phyloP scores from a whole-genome alignment of 1,140 invertebrate species.

The Leptinotarsa lineolata region DNA sequence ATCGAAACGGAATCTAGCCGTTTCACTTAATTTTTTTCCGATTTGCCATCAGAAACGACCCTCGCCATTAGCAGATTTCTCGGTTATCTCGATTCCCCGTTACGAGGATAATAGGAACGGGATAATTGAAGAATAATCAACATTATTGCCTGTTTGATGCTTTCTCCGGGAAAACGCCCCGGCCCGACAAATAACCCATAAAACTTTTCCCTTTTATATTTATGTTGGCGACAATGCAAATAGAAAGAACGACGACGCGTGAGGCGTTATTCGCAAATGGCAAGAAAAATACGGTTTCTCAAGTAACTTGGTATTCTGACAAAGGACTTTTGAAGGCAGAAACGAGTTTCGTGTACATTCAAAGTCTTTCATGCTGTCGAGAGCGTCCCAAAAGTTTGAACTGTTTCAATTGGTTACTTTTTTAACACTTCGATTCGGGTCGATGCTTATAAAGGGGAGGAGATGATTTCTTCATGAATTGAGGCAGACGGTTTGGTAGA shows the following conservation, averaged over 20 bases:
- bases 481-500: no score
- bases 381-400: no score
- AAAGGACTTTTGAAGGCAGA: neutral
- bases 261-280: neutral
- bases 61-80: slow-evolving; percentile 1
- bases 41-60: slow-evolving; percentile 2
- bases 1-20: neutral
- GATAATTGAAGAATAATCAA: slow-evolving; percentile 3
- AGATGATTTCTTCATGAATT: no score
- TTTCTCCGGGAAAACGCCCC: neutral
- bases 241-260: neutral
- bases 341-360: no score
- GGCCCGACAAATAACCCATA: neutral
- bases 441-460: no score
- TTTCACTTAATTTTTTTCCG: neutral
- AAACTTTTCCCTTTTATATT: neutral
- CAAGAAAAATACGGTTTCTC: neutral
- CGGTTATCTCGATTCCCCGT: neutral
- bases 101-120: neutral
- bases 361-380: no score
- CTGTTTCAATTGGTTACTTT: no score
- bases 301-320: neutral
- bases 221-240: neutral
- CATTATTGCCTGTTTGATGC: neutral
- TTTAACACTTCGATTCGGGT: no score